phyloP scores from a whole-genome alignment of 92 coral and sea anemone species.

The Epizoanthus scotinus region DNA sequence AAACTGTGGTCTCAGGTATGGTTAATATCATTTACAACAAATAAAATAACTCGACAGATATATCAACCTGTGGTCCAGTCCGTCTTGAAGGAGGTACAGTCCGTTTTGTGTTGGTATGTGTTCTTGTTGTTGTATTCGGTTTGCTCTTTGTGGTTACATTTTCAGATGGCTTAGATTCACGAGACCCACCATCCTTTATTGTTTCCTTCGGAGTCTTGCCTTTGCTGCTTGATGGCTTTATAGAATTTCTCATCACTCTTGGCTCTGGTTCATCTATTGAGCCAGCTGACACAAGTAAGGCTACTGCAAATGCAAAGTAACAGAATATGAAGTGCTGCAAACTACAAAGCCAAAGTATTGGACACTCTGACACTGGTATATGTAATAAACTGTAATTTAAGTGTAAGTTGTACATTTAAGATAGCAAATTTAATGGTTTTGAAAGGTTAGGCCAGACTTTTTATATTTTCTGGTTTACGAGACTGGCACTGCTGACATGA shows the following conservation, averaged over 20 bases:
- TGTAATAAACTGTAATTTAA: too few species aligned
- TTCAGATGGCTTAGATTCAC: background rate
- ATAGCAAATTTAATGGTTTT: too few species aligned
- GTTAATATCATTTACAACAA: too few species aligned
- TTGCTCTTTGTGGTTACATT: slow-evolving; percentile 7
- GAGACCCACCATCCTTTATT: slow-evolving; percentile 7
- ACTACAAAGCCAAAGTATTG: too few species aligned
- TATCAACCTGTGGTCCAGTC: slow-evolving; percentile 14
- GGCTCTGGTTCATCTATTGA: slow-evolving; percentile 39
- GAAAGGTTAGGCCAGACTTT: too few species aligned
- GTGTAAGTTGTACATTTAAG: too few species aligned
- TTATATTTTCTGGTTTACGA: too few species aligned
- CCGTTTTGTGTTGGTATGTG: background rate
- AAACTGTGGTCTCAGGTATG: too few species aligned
- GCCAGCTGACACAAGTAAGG: slow-evolving; percentile 64
- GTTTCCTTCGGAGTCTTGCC: slow-evolving; percentile 13
- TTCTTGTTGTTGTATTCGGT: slow-evolving; percentile 5
- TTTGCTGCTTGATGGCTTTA: slow-evolving; percentile 22
- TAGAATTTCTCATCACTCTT: slow-evolving; percentile 21
- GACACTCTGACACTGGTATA: too few species aligned
- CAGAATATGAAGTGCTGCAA: background rate
- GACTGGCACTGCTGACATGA: too few species aligned
- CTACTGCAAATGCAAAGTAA: slow-evolving; percentile 51
- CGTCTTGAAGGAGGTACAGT: slow-evolving; percentile 20
- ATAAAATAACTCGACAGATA: too few species aligned